phyloP scores from a whole-genome alignment of 2,888 invertebrate genomes.

The Liposcelis brunnea region DNA sequence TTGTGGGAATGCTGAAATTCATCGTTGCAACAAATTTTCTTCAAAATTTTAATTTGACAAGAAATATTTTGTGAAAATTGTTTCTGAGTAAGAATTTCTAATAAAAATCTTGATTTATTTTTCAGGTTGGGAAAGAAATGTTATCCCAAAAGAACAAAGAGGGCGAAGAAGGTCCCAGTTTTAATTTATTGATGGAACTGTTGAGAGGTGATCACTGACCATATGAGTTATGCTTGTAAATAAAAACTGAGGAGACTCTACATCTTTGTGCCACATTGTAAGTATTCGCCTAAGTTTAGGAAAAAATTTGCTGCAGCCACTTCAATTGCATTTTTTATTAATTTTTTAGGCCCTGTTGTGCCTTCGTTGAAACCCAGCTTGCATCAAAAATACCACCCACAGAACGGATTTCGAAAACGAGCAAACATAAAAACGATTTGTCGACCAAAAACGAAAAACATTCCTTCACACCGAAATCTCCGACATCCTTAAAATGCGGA shows the following conservation, averaged over 20 bases:
- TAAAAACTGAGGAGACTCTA: conserved; percentile 1
- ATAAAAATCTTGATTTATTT: too few relatives aligned
- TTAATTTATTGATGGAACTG: conserved; percentile 90
- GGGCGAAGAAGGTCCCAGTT: conserved; percentile 65
- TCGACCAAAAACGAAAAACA: too few relatives aligned
- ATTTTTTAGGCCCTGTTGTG: conserved; percentile 2
- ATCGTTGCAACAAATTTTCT: too few relatives aligned
- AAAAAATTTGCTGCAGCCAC: neutral
- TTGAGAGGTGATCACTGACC: conserved; percentile 77
- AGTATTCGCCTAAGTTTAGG: neutral
- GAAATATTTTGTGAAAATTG: too few relatives aligned
- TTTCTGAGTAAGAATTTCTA: too few relatives aligned
- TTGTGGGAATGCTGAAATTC: too few relatives aligned
- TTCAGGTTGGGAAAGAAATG: conserved; percentile 84
- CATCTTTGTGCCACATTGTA: conserved; percentile 11
- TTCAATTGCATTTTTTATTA: neutral
- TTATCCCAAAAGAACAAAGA: conserved; percentile 71
- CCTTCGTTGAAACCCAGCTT: neutral
- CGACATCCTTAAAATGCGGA: too few relatives aligned
- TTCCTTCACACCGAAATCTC: too few relatives aligned
- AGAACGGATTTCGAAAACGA: too few relatives aligned
- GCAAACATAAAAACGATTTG: too few relatives aligned
- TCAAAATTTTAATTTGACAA: too few relatives aligned
- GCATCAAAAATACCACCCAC: too few relatives aligned
- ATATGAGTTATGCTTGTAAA: neutral